These are phyloP conservation scores for Pimpla rufipes DNA, from an alignment of 2,888 invertebrate species.

Conservation along the genomic window DNA sequence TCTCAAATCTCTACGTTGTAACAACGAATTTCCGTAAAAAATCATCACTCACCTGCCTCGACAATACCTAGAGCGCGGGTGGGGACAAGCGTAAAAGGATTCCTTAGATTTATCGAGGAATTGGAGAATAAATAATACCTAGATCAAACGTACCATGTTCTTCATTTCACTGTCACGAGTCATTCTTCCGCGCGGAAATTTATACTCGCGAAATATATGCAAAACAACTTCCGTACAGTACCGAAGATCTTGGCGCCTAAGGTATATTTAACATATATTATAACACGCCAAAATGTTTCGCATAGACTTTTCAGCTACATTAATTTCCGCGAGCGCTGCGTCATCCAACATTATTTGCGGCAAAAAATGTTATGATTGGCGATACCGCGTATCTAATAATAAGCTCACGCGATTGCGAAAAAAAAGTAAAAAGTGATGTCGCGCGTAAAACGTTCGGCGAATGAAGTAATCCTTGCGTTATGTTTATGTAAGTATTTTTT, in stretches of 20 bases:
- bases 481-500: slow-evolving; percentile 69
- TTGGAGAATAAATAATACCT: slow-evolving; percentile 54
- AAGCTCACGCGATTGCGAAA: neutral
- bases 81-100: slow-evolving; percentile 30
- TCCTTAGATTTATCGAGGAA: slow-evolving; percentile 49
- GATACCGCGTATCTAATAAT: neutral
- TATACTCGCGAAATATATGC: too few species aligned
- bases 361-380: neutral
- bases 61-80: slow-evolving; percentile 41
- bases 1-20: slow-evolving; percentile 63
- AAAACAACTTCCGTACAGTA: too few species aligned
- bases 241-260: too few species aligned
- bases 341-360: too few species aligned
- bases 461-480: slow-evolving; percentile 63
- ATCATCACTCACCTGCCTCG: slow-evolving; percentile 55
- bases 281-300: too few species aligned
- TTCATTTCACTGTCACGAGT: slow-evolving; percentile 22
- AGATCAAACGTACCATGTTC: slow-evolving; percentile 36
- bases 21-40: slow-evolving; percentile 70
- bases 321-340: too few species aligned
- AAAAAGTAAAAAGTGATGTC: slow-evolving; percentile 20
- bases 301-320: too few species aligned
- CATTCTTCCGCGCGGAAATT: neutral
- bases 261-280: too few species aligned
- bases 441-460: slow-evolving; percentile 25